These are phyloP conservation scores for Porphyrio hochstetteri DNA, from an alignment of 2,113 vertebrate species.

Conservation along the genomic window DNA sequence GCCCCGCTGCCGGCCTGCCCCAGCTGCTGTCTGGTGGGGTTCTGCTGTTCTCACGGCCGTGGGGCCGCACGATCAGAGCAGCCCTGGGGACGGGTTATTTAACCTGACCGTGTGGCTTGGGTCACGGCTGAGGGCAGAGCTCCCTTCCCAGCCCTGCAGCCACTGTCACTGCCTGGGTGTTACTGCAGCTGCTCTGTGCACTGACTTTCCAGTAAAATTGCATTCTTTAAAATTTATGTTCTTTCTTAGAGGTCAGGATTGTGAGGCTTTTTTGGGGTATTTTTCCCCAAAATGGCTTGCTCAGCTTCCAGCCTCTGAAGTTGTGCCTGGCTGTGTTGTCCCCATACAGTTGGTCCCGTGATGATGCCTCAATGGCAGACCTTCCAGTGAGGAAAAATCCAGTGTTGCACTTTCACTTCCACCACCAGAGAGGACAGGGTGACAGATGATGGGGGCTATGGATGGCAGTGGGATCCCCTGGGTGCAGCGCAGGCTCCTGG, in stretches of 20 bases:
- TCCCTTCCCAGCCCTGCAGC: neutral
- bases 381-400: neutral
- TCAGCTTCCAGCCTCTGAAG: neutral
- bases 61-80: fast-evolving
- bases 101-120: neutral
- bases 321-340: neutral
- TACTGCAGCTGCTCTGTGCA: neutral
- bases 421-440: neutral
- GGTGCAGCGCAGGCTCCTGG: neutral
- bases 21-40: fast-evolving
- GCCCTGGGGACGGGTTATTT: neutral
- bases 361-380: fast-evolving
- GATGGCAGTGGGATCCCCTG: neutral
- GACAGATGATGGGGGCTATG: neutral
- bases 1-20: fast-evolving
- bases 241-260: neutral
- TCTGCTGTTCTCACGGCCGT: neutral
- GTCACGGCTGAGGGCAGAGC: neutral
- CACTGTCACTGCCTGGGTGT: fast-evolving
- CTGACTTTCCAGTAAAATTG: neutral
- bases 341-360: neutral
- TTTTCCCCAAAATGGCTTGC: neutral
- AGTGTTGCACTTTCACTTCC: neutral
- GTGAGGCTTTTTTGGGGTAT: neutral
- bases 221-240: neutral